Conservation (phyloP, 2,888 invertebrate genomes). For the Eledona agricola region DNA sequence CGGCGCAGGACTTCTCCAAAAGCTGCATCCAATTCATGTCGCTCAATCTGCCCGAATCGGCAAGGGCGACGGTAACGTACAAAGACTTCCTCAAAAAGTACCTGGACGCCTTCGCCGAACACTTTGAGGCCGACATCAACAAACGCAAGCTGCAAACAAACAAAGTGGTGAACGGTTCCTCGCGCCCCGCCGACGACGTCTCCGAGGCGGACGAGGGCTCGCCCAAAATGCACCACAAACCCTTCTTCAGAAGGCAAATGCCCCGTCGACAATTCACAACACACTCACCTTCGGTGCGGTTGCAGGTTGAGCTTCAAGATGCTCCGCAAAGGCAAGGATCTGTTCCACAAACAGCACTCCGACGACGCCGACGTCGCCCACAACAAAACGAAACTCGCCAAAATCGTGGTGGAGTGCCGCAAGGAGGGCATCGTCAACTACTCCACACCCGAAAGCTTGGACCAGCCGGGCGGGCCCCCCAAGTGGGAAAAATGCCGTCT, state of each 20-base stretch:
- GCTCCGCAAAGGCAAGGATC: slow-evolving; percentile 80
- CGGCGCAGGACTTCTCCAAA: slow-evolving; percentile 89
- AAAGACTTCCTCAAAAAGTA: slow-evolving; percentile 84
- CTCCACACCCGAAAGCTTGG: slow-evolving; percentile 89
- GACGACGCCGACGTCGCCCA: slow-evolving; percentile 79
- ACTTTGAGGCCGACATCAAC: slow-evolving; percentile 83
- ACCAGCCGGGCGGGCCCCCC: slow-evolving; percentile 82
- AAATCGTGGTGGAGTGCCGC: slow-evolving; percentile 91
- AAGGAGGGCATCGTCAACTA: slow-evolving; percentile 95
- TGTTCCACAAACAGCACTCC: slow-evolving; percentile 90
- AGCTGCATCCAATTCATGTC: slow-evolving; percentile 83
- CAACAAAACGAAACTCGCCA: slow-evolving; percentile 86
- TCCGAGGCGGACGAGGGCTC: slow-evolving; percentile 80
- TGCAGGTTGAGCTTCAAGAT: slow-evolving; percentile 83
- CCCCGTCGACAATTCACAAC: not conserved
- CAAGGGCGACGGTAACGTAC: slow-evolving; percentile 74
- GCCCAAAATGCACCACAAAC: slow-evolving; percentile 82
- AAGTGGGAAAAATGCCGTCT: slow-evolving; percentile 95
- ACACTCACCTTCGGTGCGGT: slow-evolving; percentile 5
- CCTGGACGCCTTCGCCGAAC: slow-evolving; percentile 83
- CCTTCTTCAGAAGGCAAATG: slow-evolving; percentile 76
- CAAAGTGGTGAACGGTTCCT: slow-evolving; percentile 59
- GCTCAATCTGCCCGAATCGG: slow-evolving; percentile 73
- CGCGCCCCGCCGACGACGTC: slow-evolving; percentile 65
- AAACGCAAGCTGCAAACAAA: slow-evolving; percentile 64